Evolutionary conservation across 2,797 vertebrate species (phyloP).

Genomic region (Lagodon rhomboides): DNA sequence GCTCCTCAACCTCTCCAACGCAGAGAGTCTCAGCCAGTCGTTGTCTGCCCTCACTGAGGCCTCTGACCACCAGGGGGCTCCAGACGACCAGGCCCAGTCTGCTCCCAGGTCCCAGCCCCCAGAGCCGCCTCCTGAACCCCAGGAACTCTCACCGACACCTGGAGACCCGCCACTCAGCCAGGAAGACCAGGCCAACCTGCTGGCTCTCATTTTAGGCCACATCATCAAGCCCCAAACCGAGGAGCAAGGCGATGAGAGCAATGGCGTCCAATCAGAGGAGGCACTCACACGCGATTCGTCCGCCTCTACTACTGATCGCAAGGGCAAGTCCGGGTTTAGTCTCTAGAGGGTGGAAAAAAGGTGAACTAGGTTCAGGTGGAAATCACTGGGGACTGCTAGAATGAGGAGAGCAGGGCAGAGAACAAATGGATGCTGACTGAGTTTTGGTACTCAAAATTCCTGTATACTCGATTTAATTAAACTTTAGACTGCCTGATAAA

Average conservation of each 20-base stretch:
- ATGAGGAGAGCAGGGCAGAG: slow-evolving; percentile 51
- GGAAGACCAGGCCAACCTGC: slow-evolving; percentile 93
- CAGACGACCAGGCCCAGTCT: slow-evolving; percentile 76
- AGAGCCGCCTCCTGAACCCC: slow-evolving; percentile 75
- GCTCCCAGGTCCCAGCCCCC: slow-evolving; percentile 74
- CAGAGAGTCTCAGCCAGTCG: slow-evolving; percentile 93
- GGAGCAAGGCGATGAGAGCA: slow-evolving; percentile 91
- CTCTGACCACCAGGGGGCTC: slow-evolving; percentile 87
- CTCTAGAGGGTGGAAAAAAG: slow-evolving; percentile 73
- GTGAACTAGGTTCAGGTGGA: slow-evolving; percentile 40
- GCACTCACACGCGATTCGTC: slow-evolving; percentile 84
- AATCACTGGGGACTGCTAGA: slow-evolving; percentile 42
- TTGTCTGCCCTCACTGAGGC: slow-evolving; percentile 92
- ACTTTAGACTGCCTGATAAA: slow-evolving; percentile 49
- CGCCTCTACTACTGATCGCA: slow-evolving; percentile 84
- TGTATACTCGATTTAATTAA: slow-evolving; percentile 45
- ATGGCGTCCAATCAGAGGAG: slow-evolving; percentile 91
- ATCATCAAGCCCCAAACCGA: slow-evolving; percentile 94
- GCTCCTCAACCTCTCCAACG: slow-evolving; percentile 93
- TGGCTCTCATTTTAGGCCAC: slow-evolving; percentile 95
- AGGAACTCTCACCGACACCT: slow-evolving; percentile 78
- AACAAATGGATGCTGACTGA: slow-evolving; percentile 41
- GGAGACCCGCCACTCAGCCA: slow-evolving; percentile 85
- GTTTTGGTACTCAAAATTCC: slow-evolving; percentile 37
- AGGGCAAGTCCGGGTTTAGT: slow-evolving; percentile 91